These are phyloP conservation scores for Rhagonycha lutea DNA, from an alignment of 2,888 invertebrate genomes.

Conservation along the genomic window DNA sequence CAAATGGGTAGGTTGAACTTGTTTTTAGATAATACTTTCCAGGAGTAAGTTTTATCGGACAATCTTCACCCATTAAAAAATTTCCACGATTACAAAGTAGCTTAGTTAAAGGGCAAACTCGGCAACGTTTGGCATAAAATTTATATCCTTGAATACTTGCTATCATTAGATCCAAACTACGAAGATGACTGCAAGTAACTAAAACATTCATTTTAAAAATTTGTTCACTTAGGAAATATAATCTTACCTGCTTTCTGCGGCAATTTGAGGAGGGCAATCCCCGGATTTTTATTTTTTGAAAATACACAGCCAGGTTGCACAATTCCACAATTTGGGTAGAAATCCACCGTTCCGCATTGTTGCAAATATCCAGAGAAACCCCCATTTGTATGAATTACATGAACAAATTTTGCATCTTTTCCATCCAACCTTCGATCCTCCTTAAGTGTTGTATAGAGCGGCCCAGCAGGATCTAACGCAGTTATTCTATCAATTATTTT, in stretches of 20 bases:
- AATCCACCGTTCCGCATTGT: slow-evolving; percentile 6
- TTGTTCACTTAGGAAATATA: neutral
- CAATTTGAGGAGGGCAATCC: neutral
- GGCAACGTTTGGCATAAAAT: neutral
- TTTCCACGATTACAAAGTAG: neutral
- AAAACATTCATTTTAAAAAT: neutral
- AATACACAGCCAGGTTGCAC: neutral
- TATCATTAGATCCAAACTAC: neutral
- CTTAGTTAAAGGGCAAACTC: neutral
- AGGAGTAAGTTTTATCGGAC: neutral
- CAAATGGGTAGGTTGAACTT: neutral
- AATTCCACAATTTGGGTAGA: slow-evolving; percentile 8
- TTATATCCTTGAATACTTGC: neutral
- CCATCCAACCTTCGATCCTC: neutral
- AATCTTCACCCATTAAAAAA: neutral
- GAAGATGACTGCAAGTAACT: neutral
- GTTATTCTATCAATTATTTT: slow-evolving; percentile 13
- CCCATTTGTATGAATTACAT: slow-evolving; percentile 20
- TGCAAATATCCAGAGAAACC: neutral
- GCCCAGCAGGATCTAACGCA: slow-evolving; percentile 23
- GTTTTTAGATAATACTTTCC: neutral
- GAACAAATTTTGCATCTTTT: slow-evolving; percentile 14
- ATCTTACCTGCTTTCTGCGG: neutral
- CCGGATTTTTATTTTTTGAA: neutral
- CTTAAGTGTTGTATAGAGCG: neutral